Conservation (phyloP, 2,113 vertebrate species). For the Spizaetus ornatus region DNA sequence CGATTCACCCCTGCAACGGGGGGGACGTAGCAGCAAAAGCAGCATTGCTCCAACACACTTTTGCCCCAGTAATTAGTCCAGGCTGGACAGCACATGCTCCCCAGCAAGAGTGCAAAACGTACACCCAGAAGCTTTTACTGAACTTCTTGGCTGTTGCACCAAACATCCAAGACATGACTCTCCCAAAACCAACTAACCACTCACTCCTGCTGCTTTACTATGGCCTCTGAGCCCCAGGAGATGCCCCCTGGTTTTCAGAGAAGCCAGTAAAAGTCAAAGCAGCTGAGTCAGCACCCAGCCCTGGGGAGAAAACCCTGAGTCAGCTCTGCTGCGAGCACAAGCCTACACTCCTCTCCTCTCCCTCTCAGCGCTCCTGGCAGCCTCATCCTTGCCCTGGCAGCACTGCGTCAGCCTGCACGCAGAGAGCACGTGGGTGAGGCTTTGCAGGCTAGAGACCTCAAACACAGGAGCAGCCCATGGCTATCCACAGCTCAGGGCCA, state of each 20-base stretch:
- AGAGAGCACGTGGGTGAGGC: accelerated
- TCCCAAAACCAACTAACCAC: background rate
- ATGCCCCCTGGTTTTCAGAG: background rate
- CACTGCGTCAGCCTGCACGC: background rate
- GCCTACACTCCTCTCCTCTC: background rate
- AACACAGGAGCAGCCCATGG: background rate
- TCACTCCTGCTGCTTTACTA: background rate
- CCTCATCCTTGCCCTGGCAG: background rate
- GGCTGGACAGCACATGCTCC: background rate
- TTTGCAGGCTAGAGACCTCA: background rate
- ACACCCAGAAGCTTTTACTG: background rate
- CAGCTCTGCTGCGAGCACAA: background rate
- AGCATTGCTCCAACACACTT: background rate
- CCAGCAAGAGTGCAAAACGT: background rate
- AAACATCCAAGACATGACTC: background rate
- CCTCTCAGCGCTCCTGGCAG: background rate
- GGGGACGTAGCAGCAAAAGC: background rate
- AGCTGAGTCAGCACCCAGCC: constrained; percentile 41
- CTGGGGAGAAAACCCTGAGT: constrained; percentile 32
- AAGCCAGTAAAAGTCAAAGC: background rate
- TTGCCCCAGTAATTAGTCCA: background rate
- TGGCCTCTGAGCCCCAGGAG: background rate
- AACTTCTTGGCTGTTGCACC: background rate
- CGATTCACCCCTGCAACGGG: background rate
- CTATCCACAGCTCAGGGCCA: background rate